Conservation (phyloP, 2,113 vertebrate genomes). For the Strigops habroptila region DNA sequence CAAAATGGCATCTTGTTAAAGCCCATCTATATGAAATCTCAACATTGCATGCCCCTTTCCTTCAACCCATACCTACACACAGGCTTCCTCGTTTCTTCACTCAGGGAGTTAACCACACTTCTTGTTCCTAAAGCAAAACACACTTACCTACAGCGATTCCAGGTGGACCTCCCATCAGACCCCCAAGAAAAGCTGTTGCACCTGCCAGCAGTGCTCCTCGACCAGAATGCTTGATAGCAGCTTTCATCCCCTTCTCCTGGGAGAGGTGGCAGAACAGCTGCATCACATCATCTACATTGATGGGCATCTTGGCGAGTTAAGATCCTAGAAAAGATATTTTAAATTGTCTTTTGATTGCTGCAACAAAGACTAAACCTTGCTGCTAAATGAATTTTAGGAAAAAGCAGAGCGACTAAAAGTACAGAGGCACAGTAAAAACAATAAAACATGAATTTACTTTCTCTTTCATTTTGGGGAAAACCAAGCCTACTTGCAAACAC, state of each 20-base stretch:
- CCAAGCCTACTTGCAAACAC: neutral
- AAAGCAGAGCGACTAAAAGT: neutral
- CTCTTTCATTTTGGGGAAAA: neutral
- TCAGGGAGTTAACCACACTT: neutral
- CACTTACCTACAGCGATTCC: conserved; percentile 85
- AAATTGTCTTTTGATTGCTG: neutral
- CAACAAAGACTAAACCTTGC: neutral
- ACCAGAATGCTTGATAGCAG: conserved; percentile 74
- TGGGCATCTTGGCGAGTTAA: conserved; percentile 60
- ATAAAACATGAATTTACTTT: neutral
- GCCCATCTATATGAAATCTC: neutral
- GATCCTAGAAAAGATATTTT: neutral
- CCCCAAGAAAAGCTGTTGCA: conserved; percentile 78
- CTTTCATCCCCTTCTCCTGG: conserved; percentile 75
- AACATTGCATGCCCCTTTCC: rapidly evolving
- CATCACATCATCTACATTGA: conserved; percentile 75
- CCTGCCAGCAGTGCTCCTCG: conserved; percentile 78
- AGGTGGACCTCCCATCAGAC: conserved; percentile 80
- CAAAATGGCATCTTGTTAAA: neutral
- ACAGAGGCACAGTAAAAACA: neutral
- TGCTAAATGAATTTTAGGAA: neutral
- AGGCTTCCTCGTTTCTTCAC: neutral
- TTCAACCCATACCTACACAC: neutral
- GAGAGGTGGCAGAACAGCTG: conserved; percentile 78
- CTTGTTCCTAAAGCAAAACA: neutral